Conservation (phyloP, 2,888 invertebrate species). For the Eudasyphora cyanicolor region DNA sequence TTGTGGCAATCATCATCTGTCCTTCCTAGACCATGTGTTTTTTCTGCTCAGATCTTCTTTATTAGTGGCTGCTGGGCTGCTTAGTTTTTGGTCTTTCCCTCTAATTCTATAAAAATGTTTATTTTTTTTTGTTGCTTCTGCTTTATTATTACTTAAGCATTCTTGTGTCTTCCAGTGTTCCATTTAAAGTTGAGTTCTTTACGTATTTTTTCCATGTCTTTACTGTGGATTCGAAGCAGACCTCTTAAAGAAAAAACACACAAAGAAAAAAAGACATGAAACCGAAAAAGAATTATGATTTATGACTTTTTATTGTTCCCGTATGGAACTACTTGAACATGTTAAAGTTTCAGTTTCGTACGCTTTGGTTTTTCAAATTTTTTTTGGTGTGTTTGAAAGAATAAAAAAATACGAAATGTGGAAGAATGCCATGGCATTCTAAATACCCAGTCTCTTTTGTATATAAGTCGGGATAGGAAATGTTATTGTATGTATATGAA, state of each 20-base stretch:
- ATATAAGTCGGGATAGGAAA: constrained; percentile 31
- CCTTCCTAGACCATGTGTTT: constrained; percentile 41
- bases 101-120: constrained; percentile 41
- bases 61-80: neutral
- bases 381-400: constrained; percentile 3
- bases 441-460: neutral
- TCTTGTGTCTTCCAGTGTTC: constrained; percentile 42
- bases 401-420: constrained; percentile 21
- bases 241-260: neutral
- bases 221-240: constrained; percentile 23
- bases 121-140: constrained; percentile 9
- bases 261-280: constrained; percentile 4
- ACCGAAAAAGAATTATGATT: constrained; percentile 58
- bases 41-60: neutral
- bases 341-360: constrained; percentile 34
- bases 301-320: constrained; percentile 62
- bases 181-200: constrained; percentile 50
- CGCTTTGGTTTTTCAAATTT: neutral
- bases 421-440: constrained; percentile 40
- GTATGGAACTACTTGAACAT: constrained; percentile 58
- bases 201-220: neutral
- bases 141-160: neutral
- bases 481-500: constrained; percentile 20
- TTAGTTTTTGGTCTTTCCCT: constrained; percentile 9
- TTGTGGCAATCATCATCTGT: constrained; percentile 6